Evolutionary conservation across 64 coral and sea anemone genomes (phyloP).

Genomic region (Pocillopora damicornis): DNA sequence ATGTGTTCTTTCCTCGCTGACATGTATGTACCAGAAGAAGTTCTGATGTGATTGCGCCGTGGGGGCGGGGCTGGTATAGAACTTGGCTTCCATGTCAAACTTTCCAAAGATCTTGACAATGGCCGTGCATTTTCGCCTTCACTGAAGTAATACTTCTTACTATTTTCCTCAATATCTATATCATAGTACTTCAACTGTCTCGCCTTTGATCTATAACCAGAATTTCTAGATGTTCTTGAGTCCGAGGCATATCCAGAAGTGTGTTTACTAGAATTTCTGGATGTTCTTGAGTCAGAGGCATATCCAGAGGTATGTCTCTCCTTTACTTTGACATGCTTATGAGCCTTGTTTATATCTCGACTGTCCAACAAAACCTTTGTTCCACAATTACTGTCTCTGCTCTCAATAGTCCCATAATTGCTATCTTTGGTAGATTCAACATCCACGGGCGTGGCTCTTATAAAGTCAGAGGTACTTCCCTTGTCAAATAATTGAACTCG

Average conservation of each 20-base stretch:
- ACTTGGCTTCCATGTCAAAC: constrained; percentile 46
- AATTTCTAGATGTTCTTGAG: constrained; percentile 50
- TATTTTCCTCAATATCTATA: constrained; percentile 30
- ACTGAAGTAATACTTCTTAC: constrained; percentile 44
- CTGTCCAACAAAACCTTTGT: constrained; percentile 82
- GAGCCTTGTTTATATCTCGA: constrained; percentile 58
- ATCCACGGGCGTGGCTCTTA: constrained; percentile 86
- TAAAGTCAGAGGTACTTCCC: constrained; percentile 50
- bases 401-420: constrained; percentile 98
- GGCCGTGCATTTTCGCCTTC: constrained; percentile 39
- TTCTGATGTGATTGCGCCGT: constrained; percentile 42
- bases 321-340: constrained; percentile 7
- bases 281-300: constrained; percentile 44
- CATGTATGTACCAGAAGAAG: constrained; percentile 50
- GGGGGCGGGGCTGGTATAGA: constrained; percentile 11
- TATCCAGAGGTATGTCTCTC: constrained; percentile 26
- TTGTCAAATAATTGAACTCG: constrained; percentile 41
- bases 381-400: constrained; percentile 95
- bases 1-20: constrained; percentile 43
- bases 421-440: constrained; percentile 83
- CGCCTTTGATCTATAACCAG: constrained; percentile 51
- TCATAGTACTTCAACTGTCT: constrained; percentile 61
- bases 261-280: constrained; percentile 40
- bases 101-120: constrained; percentile 62
- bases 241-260: constrained; percentile 30